Evolutionary conservation across 2,888 invertebrate species (phyloP), one percentile per base, ranked within the genome.

Genomic region (Proisotoma minuta): DNA sequence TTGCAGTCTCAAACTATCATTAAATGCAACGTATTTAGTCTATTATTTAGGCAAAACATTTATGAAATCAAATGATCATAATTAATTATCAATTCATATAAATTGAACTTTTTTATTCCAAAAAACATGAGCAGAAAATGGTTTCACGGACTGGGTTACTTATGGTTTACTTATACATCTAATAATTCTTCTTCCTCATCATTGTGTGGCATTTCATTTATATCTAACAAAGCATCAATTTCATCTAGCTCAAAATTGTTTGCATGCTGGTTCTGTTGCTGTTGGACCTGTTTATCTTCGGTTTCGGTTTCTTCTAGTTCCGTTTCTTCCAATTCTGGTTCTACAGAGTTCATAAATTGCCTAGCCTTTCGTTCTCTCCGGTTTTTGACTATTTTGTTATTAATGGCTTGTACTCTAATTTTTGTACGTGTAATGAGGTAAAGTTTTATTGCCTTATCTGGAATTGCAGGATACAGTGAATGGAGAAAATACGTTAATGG

Each of bases 341-440:
- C 20, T 43, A 12, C 43, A 43, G 20, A n/a, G 18, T n/a, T 43
- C 20, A 43, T 4, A n/a, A 43, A 43, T 43, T 43, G 43, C 18
- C 43, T 43, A 5, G 20, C 43, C 20, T 43, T 43, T 43, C 43
- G 5, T n/a, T 43, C 20, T 4, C 43, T 5, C 18, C 20, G 43
- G 18, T 18, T 4, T 15, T 18, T n/a, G 4, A 4, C 10, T 5
- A 56, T 56, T 40, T 56, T 56, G 3, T 40, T 34, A 15, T 56
- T 56, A 8, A 56, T n/a, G 3, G 40, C 56, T 22, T 43, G 18
- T 18, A 56, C 22, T 56, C 56, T 5, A 29, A 56, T 56, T 24
- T 28, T 43, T 3, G 43, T 56, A 20, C 56, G 5, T 10, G 23
- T 18, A 10, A 15, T 39, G 3, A 56, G 12, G 40, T n/a, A 56